Percentiles rank a stretch among this genome's conserved stretches.
These are phyloP conservation scores for Cnemophilus loriae DNA, from an alignment of 2,113 vertebrate genomes.

Conservation along the genomic window DNA sequence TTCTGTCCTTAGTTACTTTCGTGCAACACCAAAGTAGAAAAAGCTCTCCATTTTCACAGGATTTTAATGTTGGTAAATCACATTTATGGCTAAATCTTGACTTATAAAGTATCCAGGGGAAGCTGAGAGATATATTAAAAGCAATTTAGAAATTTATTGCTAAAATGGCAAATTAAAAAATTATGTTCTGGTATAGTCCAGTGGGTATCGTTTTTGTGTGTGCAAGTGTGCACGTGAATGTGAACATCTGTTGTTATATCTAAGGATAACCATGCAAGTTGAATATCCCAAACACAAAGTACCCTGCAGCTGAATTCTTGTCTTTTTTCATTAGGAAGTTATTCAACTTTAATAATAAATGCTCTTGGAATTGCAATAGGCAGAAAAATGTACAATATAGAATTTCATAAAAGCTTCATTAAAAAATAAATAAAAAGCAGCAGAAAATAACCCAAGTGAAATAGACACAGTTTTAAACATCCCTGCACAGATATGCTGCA, in stretches of 20 bases:
- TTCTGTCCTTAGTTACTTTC: background rate
- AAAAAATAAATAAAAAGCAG: constrained; percentile 52
- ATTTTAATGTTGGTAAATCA: background rate
- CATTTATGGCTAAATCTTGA: background rate
- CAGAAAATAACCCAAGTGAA: constrained; percentile 13
- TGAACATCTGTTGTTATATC: background rate
- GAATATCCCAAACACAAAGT: background rate
- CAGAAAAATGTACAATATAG: constrained; percentile 1
- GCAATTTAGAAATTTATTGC: background rate
- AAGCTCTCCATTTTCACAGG: background rate
- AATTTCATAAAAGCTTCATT: constrained; percentile 43
- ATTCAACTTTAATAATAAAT: constrained; percentile 54
- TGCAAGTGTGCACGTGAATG: background rate
- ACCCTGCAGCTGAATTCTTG: background rate
- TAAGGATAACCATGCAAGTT: background rate
- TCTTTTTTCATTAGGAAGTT: constrained; percentile 30
- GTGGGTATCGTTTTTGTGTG: background rate
- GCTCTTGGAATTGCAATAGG: constrained; percentile 10
- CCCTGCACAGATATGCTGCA: background rate
- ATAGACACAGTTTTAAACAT: background rate
- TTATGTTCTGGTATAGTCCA: background rate
- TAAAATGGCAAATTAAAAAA: background rate
- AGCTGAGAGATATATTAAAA: background rate
- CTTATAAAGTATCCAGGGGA: background rate
- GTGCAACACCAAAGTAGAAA: background rate